These are phyloP conservation scores for Diachasmimorpha longicaudata DNA, from an alignment of 1,140 invertebrate species.

Conservation along the genomic window DNA sequence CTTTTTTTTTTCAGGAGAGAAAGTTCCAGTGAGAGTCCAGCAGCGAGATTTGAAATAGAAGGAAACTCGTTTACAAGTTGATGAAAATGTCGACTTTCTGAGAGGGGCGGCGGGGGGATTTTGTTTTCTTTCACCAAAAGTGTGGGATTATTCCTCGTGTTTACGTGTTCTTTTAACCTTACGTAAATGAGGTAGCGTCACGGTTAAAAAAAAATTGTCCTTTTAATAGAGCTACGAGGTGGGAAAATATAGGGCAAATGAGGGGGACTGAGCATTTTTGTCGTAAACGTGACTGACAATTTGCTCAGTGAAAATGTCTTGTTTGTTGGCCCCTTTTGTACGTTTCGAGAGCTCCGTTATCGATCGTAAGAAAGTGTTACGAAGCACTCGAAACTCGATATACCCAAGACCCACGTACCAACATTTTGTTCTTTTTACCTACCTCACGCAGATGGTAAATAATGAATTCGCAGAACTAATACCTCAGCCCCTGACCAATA, in stretches of 20 bases:
- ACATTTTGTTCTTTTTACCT: not conserved
- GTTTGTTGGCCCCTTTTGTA: slow-evolving; percentile 14
- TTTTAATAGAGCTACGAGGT: not conserved
- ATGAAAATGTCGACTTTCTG: not conserved
- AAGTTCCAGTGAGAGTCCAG: not conserved
- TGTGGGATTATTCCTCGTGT: not conserved
- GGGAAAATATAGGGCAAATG: not conserved
- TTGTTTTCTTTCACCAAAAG: not conserved
- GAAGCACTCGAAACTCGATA: slow-evolving; percentile 11
- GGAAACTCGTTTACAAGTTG: not conserved
- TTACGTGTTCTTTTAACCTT: not conserved
- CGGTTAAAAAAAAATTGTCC: not conserved
- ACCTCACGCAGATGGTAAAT: not conserved
- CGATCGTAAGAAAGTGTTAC: slow-evolving; percentile 17
- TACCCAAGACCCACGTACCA: not conserved
- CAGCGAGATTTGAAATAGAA: not conserved
- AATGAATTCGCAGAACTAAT: not conserved
- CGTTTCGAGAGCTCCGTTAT: slow-evolving; percentile 8
- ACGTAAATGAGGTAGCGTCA: not conserved
- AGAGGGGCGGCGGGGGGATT: no score
- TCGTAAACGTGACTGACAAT: not conserved
- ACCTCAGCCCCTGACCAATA: not conserved
- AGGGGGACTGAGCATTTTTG: not conserved
- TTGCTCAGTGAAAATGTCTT: not conserved
- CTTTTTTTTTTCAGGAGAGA: not conserved